A percentile compares a stretch with the other conserved stretches of the same genome.
phyloP scores from a whole-genome alignment of 2,888 invertebrate genomes.

The Stenodema calcarata region DNA sequence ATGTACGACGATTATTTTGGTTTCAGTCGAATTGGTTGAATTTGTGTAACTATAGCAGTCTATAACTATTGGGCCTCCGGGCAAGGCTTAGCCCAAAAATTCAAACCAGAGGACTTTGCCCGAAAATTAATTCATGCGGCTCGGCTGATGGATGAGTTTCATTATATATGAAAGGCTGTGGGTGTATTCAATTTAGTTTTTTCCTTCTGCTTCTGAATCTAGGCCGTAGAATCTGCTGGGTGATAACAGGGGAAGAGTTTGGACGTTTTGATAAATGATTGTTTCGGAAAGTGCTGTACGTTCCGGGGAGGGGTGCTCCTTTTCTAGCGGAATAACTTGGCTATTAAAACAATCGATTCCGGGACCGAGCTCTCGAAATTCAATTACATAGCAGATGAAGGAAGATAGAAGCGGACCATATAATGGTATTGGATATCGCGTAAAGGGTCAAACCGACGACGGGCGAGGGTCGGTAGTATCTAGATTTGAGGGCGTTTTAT shows the following conservation, averaged over 20 bases:
- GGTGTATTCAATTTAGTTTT: too few relatives aligned
- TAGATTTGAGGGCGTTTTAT: conserved; percentile 21
- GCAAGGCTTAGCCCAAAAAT: too few relatives aligned
- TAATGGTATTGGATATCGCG: neutral
- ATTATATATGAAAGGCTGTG: too few relatives aligned
- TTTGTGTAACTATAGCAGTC: too few relatives aligned
- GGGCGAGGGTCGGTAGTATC: neutral
- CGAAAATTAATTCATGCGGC: too few relatives aligned
- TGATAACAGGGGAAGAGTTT: neutral
- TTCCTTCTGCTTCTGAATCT: too few relatives aligned
- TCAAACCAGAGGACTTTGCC: too few relatives aligned
- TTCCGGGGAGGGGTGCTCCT: neutral
- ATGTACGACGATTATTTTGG: too few relatives aligned
- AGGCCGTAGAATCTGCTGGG: neutral
- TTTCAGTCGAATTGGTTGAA: too few relatives aligned
- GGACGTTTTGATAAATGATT: neutral
- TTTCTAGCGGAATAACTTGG: conserved; percentile 1
- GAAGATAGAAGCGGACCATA: neutral
- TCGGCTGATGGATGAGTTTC: too few relatives aligned
- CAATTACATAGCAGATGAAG: neutral
- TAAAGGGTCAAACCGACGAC: neutral
- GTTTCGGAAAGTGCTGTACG: neutral
- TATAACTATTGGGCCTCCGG: too few relatives aligned
- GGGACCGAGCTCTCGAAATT: neutral
- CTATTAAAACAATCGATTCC: neutral